These are phyloP conservation scores for Apocrypta bakeri DNA, from an alignment of 1,140 invertebrate genomes.

Conservation along the genomic window DNA sequence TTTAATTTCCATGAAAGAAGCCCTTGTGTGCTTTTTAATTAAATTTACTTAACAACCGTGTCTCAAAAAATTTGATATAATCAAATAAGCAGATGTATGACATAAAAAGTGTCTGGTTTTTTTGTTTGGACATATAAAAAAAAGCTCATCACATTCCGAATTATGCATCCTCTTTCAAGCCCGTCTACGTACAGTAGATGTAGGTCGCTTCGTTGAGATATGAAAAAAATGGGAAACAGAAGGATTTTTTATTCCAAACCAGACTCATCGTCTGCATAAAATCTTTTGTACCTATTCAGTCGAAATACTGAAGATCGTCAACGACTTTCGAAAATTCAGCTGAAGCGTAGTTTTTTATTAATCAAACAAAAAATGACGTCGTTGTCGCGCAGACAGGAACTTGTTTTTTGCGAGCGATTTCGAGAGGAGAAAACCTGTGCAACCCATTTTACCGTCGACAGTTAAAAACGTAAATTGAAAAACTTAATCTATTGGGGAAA, in stretches of 20 bases:
- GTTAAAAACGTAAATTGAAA: background rate
- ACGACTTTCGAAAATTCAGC: too few relatives aligned
- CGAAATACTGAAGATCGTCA: too few relatives aligned
- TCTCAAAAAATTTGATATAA: background rate
- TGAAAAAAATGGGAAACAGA: background rate
- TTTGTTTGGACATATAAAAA: too few relatives aligned
- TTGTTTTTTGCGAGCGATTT: background rate
- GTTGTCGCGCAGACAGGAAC: background rate
- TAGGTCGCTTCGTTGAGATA: background rate
- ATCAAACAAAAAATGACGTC: background rate
- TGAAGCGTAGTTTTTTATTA: too few relatives aligned
- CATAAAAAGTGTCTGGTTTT: too few relatives aligned
- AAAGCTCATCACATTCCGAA: background rate
- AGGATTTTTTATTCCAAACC: background rate
- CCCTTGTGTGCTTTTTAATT: background rate
- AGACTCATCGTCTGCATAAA: too few relatives aligned
- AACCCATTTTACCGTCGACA: background rate
- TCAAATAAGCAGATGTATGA: too few relatives aligned
- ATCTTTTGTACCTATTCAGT: too few relatives aligned
- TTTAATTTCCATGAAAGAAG: conserved; percentile 1
- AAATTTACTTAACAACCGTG: background rate
- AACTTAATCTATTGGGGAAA: conserved; percentile 2
- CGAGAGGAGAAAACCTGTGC: background rate
- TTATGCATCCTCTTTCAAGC: background rate
- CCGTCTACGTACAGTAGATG: background rate